phyloP scores from a whole-genome alignment of 2,888 invertebrate genomes.

The Oscheius sp. region DNA sequence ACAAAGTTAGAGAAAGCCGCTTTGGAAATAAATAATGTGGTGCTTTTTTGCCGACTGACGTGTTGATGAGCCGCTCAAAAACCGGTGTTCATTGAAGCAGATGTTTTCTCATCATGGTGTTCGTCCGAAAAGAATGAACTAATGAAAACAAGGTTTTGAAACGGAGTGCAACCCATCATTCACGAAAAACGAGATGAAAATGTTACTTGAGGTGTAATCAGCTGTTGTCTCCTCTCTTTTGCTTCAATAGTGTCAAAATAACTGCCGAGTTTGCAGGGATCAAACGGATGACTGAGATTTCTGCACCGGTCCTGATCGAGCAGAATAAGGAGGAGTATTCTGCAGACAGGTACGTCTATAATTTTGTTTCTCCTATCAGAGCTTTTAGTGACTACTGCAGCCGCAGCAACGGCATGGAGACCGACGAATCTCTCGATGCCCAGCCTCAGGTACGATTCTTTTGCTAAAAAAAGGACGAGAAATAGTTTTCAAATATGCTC shows the following conservation, averaged over 20 bases:
- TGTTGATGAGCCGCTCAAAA: neutral
- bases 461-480: too few species aligned
- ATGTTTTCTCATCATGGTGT: too few species aligned
- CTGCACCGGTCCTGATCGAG: slow-evolving; percentile 33
- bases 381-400: slow-evolving; percentile 38
- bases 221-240: neutral
- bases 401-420: slow-evolving; percentile 33
- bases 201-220: neutral
- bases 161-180: neutral
- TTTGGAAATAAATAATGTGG: too few species aligned
- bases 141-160: neutral
- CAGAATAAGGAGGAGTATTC: slow-evolving; percentile 35
- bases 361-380: neutral
- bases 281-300: slow-evolving; percentile 43
- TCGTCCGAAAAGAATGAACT: too few species aligned
- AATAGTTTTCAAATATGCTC: too few species aligned
- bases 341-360: slow-evolving; percentile 19
- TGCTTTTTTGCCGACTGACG: neutral
- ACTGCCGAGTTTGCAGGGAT: slow-evolving; percentile 2
- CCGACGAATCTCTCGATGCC: slow-evolving; percentile 8
- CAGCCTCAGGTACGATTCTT: slow-evolving; percentile 3
- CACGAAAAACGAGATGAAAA: too few species aligned
- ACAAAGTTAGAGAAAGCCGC: too few species aligned
- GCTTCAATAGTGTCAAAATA: neutral
- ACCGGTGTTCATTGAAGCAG: too few species aligned